Evolutionary conservation across 2,888 invertebrate species (phyloP).

Genomic region (Choreutis nemorana): DNA sequence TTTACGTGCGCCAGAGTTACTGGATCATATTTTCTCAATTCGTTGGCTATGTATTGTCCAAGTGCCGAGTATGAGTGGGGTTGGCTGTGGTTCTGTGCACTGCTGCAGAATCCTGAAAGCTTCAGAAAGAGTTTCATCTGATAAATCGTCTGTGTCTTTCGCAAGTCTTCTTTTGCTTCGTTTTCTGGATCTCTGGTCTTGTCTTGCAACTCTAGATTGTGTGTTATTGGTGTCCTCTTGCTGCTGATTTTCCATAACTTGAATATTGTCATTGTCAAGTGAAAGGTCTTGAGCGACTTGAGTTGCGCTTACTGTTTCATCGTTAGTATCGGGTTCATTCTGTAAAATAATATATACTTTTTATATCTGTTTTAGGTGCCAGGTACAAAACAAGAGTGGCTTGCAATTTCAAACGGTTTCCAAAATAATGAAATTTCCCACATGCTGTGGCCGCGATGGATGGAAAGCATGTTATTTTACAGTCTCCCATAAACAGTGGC

Average conservation of each 20-base stretch:
- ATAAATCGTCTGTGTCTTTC: conserved; percentile 7
- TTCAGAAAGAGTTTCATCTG: conserved; percentile 9
- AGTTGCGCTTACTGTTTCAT: no score
- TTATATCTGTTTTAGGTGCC: conserved; percentile 8
- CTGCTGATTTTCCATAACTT: no score
- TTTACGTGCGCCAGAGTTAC: conserved; percentile 12
- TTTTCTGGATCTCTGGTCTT: conserved; percentile 4
- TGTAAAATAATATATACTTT: conserved; percentile 9
- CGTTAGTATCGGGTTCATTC: no score
- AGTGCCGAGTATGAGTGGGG: conserved; percentile 9
- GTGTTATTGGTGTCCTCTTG: conserved; percentile 8
- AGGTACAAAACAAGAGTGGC: conserved; percentile 4
- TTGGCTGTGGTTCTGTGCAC: conserved; percentile 6
- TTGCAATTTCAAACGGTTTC: conserved; percentile 1
- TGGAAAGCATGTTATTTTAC: conserved; percentile 6
- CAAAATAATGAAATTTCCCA: conserved; percentile 5
- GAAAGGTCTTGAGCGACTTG: no score
- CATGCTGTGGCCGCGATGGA: conserved; percentile 3
- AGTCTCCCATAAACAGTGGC: conserved; percentile 3
- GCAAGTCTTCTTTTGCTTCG: conserved; percentile 7
- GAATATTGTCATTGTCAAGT: no score
- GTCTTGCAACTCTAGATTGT: conserved; percentile 7
- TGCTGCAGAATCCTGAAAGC: conserved; percentile 8
- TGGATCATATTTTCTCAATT: conserved; percentile 9
- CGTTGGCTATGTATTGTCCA: conserved; percentile 9